Percentiles rank a stretch among this genome's conserved stretches.
Evolutionary conservation across 2,113 vertebrate species (phyloP).

Genomic region (Sceloporus tristichus): DNA sequence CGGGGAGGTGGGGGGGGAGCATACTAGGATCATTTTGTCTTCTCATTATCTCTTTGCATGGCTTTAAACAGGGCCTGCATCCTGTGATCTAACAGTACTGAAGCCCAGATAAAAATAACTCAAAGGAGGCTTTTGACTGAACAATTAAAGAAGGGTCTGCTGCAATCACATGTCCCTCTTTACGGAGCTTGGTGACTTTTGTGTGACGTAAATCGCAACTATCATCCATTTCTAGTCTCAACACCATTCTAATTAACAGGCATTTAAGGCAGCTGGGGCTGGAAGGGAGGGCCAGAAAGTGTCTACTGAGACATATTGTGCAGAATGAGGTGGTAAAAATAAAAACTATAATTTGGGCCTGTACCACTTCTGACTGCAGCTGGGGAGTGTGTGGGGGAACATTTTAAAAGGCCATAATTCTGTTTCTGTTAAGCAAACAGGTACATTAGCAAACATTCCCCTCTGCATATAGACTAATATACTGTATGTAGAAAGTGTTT

Average conservation of each 20-base stretch:
- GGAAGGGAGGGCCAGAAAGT: neutral
- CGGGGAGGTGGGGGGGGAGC: too few relatives aligned
- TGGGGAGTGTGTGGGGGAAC: neutral
- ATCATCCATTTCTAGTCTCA: neutral
- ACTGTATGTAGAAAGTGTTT: neutral
- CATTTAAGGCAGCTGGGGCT: neutral
- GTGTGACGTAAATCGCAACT: neutral
- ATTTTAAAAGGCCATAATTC: neutral
- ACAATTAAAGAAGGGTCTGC: neutral
- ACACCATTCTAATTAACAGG: neutral
- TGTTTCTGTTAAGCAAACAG: neutral
- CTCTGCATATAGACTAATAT: neutral
- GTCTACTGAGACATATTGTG: neutral
- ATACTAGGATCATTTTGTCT: neutral
- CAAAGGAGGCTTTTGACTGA: neutral
- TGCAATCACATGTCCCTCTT: neutral
- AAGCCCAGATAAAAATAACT: constrained; percentile 14
- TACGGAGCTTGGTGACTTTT: neutral
- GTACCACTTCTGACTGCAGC: neutral
- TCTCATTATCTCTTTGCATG: neutral
- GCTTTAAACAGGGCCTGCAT: neutral
- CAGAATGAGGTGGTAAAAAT: neutral
- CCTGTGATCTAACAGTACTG: neutral
- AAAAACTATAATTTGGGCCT: neutral
- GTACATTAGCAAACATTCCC: neutral